phyloP scores from a whole-genome alignment of 2,797 vertebrate species.

The Brachyrhaphis roseni region DNA sequence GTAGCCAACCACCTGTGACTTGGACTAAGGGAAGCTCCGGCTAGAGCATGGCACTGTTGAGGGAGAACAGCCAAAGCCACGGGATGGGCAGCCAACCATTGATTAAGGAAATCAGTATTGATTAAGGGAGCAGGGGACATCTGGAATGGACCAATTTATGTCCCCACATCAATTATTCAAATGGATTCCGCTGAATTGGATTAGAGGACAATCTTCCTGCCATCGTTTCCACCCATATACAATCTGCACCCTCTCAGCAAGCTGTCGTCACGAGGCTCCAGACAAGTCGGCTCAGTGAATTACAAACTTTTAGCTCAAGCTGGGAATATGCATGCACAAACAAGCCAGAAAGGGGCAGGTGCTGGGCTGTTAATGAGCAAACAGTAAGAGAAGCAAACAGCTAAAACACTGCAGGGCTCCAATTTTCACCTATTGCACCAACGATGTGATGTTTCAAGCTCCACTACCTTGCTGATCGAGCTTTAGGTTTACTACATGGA shows the following conservation, averaged over 20 bases:
- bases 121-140: conserved; percentile 79
- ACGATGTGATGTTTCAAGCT: conserved; percentile 11
- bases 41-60: conserved; percentile 28
- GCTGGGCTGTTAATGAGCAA: conserved; percentile 19
- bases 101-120: conserved; percentile 80
- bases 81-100: conserved; percentile 67
- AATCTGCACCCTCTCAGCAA: conserved; percentile 64
- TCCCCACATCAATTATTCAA: conserved; percentile 79
- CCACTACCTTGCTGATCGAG: neutral
- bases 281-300: conserved; percentile 42
- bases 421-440: conserved; percentile 8
- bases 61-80: conserved; percentile 56
- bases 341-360: conserved; percentile 13
- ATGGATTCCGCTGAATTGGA: conserved; percentile 70
- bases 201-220: conserved; percentile 69
- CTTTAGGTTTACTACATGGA: conserved; percentile 20
- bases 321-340: conserved; percentile 4
- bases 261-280: conserved; percentile 50
- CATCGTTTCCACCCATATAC: conserved; percentile 50
- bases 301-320: conserved; percentile 47
- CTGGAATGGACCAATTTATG: conserved; percentile 76
- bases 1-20: conserved; percentile 79
- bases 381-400: conserved; percentile 7
- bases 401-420: conserved; percentile 7
- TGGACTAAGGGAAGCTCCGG: conserved; percentile 60